These are phyloP conservation scores for Hippocampus zosterae DNA, from an alignment of 2,113 vertebrate species.

Conservation along the genomic window DNA sequence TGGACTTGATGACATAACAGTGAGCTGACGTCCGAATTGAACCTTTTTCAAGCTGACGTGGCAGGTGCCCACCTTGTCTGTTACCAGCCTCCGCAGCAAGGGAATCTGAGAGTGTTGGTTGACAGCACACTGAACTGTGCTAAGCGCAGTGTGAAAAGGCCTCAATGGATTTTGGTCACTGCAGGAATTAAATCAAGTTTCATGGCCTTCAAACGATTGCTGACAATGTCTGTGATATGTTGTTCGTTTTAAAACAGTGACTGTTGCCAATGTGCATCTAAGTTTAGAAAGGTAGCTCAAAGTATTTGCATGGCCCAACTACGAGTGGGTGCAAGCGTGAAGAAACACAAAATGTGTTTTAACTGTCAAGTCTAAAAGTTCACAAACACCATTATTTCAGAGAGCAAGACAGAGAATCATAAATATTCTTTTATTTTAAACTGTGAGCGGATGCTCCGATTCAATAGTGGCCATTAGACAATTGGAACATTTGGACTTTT, in stretches of 20 bases:
- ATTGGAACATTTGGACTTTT: not conserved
- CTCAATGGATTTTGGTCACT: not conserved
- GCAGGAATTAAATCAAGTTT: slow-evolving; percentile 3
- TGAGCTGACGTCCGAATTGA: too few relatives aligned
- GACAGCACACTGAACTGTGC: not conserved
- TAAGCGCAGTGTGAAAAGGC: not conserved
- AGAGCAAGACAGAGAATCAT: not conserved
- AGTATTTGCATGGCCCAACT: slow-evolving; percentile 9
- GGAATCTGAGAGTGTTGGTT: too few relatives aligned
- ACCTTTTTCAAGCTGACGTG: too few relatives aligned
- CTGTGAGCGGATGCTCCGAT: not conserved
- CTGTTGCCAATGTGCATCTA: slow-evolving; percentile 7
- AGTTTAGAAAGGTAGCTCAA: slow-evolving; percentile 3
- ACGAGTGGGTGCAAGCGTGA: slow-evolving; percentile 36
- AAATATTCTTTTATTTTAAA: not conserved
- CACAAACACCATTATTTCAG: slow-evolving; percentile 16
- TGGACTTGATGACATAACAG: too few relatives aligned
- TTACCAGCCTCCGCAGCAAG: too few relatives aligned
- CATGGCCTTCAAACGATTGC: slow-evolving; percentile 6
- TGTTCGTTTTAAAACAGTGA: slow-evolving; percentile 15
- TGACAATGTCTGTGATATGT: not conserved
- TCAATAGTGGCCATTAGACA: not conserved
- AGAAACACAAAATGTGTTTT: slow-evolving; percentile 29
- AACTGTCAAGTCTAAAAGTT: slow-evolving; percentile 27
- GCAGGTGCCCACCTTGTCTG: too few relatives aligned